These are phyloP conservation scores for Astyanax mexicanus DNA, from an alignment of 2,797 vertebrate genomes.

Conservation along the genomic window DNA sequence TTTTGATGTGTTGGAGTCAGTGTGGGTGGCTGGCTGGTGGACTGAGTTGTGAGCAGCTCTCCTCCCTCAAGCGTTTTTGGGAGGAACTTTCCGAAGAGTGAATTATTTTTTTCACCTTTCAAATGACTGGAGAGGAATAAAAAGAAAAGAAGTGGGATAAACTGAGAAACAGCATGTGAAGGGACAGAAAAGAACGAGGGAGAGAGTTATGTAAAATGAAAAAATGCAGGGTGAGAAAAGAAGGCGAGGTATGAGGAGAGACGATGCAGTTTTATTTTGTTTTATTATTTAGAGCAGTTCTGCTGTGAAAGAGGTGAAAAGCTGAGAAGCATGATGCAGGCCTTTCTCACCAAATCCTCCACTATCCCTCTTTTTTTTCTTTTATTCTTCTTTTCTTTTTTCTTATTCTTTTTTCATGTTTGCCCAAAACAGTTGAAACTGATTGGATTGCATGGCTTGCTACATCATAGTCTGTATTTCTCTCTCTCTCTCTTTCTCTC, in stretches of 20 bases:
- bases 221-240: slow-evolving; percentile 4
- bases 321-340: neutral
- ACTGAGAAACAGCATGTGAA: slow-evolving; percentile 49
- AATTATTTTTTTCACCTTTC: slow-evolving; percentile 39
- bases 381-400: neutral
- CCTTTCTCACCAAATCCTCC: slow-evolving; percentile 4
- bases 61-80: slow-evolving; percentile 50
- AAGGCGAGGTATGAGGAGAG: slow-evolving; percentile 15
- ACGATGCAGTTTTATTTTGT: neutral
- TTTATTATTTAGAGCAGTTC: too few species aligned
- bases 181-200: slow-evolving; percentile 22
- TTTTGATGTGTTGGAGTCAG: slow-evolving; percentile 58
- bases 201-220: neutral
- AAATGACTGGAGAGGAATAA: slow-evolving; percentile 34
- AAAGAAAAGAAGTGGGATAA: slow-evolving; percentile 43
- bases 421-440: too few species aligned
- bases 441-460: too few species aligned
- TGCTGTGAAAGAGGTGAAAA: too few species aligned
- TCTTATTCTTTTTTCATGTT: too few species aligned
- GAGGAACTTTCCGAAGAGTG: slow-evolving; percentile 56
- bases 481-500: too few species aligned
- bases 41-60: slow-evolving; percentile 46
- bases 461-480: too few species aligned
- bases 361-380: neutral
- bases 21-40: slow-evolving; percentile 59